phyloP scores from a whole-genome alignment of 1,140 invertebrate genomes.

The Proctacanthus coquilletti region DNA sequence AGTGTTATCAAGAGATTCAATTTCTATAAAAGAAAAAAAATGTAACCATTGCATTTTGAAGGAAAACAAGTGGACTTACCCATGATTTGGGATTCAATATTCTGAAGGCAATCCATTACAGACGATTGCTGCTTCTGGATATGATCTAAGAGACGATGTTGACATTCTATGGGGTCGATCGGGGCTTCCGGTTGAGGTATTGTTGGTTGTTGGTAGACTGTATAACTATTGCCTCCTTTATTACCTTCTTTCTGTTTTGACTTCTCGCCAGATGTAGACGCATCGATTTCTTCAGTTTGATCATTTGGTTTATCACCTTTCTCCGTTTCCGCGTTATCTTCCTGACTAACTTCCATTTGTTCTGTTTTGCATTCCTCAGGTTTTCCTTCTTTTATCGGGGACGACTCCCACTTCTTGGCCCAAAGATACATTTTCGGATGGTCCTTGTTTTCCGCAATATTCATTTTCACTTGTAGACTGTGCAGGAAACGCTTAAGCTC shows the following conservation, averaged over 20 bases:
- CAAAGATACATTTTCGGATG: slow-evolving; percentile 73
- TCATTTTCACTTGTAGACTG: slow-evolving; percentile 54
- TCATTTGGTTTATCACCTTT: too few relatives aligned
- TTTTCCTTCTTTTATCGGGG: slow-evolving; percentile 2
- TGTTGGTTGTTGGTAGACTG: slow-evolving; percentile 21
- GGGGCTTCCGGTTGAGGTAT: slow-evolving; percentile 63
- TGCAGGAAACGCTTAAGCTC: slow-evolving; percentile 52
- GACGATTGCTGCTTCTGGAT: slow-evolving; percentile 57
- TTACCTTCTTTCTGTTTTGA: too few relatives aligned
- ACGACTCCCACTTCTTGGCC: slow-evolving; percentile 65
- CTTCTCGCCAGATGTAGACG: too few relatives aligned
- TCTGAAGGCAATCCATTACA: slow-evolving; percentile 51
- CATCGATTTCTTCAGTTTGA: too few relatives aligned
- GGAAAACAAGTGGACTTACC: slow-evolving; percentile 30
- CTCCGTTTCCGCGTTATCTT: neutral
- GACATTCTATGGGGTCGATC: slow-evolving; percentile 62
- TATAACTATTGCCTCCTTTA: too few relatives aligned
- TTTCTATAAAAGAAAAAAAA: neutral
- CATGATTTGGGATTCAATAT: slow-evolving; percentile 60
- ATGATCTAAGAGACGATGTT: slow-evolving; percentile 59
- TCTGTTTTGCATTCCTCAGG: neutral
- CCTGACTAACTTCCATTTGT: neutral
- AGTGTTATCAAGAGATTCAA: neutral
- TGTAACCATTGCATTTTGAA: neutral
- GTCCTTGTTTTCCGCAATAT: slow-evolving; percentile 59